Evolutionary conservation across 2,888 invertebrate genomes (phyloP).

Genomic region (Xanthorhoe designata): DNA sequence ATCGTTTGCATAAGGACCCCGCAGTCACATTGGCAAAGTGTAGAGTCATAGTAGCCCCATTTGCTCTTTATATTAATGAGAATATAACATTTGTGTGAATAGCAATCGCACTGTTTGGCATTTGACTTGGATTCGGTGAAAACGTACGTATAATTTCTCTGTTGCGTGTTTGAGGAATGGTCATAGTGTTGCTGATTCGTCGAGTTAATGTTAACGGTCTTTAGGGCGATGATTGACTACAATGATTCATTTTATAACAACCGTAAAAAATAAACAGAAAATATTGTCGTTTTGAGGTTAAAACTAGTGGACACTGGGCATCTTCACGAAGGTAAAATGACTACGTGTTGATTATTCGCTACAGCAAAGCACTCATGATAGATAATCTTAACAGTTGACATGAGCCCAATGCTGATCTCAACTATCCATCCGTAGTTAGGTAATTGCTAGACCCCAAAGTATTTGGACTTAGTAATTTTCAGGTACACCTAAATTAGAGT

Average conservation of each 20-base stretch:
- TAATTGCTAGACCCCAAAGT: not conserved
- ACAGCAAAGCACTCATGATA: too few relatives aligned
- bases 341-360: too few relatives aligned
- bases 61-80: too few relatives aligned
- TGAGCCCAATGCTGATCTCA: not conserved
- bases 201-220: constrained; percentile 48
- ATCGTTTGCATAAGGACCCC: too few relatives aligned
- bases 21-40: too few relatives aligned
- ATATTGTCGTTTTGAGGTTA: not conserved
- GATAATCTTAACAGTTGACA: too few relatives aligned
- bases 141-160: constrained; percentile 45
- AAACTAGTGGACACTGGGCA: not conserved
- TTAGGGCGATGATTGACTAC: constrained; percentile 28
- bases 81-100: not conserved
- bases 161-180: constrained; percentile 48
- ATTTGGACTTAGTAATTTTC: not conserved
- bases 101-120: not conserved
- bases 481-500: constrained; percentile 4
- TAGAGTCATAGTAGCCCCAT: too few relatives aligned
- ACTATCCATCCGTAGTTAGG: not conserved
- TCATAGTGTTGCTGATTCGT: constrained; percentile 39
- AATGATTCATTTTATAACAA: constrained; percentile 38
- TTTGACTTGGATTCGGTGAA: constrained; percentile 28
- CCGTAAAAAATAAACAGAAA: not conserved
- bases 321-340: too few relatives aligned